Conservation (phyloP, 2,888 invertebrate species). For the Apoda limacodes region DNA sequence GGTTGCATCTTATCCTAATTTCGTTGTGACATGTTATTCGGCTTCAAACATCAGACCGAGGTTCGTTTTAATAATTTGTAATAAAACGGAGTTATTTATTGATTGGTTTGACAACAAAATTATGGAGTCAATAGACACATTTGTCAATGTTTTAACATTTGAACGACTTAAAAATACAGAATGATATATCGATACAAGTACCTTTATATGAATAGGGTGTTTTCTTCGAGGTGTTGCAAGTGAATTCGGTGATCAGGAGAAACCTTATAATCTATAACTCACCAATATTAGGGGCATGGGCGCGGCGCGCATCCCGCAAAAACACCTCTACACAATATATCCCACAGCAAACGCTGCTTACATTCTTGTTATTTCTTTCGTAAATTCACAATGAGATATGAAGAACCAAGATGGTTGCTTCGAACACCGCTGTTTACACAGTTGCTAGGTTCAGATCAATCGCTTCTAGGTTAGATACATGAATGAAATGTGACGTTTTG, state of each 20-base stretch:
- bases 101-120: no score
- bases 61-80: no score
- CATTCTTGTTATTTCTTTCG: slow-evolving; percentile 42
- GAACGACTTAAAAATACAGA: no score
- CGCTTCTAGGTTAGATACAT: slow-evolving; percentile 51
- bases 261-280: slow-evolving; percentile 65
- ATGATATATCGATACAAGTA: no score
- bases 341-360: slow-evolving; percentile 49
- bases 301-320: slow-evolving; percentile 57
- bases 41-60: no score
- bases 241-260: slow-evolving; percentile 39
- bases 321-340: slow-evolving; percentile 51
- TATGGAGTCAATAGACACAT: no score
- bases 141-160: no score
- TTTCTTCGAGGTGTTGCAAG: no score
- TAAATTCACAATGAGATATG: slow-evolving; percentile 35
- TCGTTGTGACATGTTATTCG: no score
- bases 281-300: slow-evolving; percentile 65
- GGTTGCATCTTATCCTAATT: slow-evolving; percentile 55
- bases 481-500: slow-evolving; percentile 58
- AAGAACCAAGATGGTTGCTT: slow-evolving; percentile 33
- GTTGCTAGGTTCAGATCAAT: slow-evolving; percentile 58
- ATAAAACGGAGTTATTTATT: no score
- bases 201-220: no score
- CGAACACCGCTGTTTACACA: slow-evolving; percentile 37